A percentile compares a stretch with the other conserved stretches of the same genome.
Evolutionary conservation across 2,888 invertebrate genomes (phyloP).

Genomic region (Archaeoteleia sp.): DNA sequence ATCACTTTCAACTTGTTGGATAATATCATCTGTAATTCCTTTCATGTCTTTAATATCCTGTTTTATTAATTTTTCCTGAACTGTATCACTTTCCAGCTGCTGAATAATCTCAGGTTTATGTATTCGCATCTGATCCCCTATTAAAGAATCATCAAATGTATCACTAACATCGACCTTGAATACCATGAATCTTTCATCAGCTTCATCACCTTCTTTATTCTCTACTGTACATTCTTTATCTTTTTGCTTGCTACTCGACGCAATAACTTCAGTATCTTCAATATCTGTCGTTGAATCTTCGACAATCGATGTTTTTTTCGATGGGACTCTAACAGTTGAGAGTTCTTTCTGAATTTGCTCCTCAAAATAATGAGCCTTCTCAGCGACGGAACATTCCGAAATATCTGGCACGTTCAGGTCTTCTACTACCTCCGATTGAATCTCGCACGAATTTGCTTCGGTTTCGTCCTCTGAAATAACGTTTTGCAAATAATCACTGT

Average conservation of each 20-base stretch:
- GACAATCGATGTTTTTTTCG: slow-evolving; percentile 53
- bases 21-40: too few species aligned
- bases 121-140: too few species aligned
- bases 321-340: slow-evolving; percentile 55
- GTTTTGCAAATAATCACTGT: slow-evolving; percentile 68
- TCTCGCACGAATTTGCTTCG: slow-evolving; percentile 57
- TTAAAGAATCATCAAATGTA: too few species aligned
- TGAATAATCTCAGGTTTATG: too few species aligned
- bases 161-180: too few species aligned
- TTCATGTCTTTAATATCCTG: too few species aligned
- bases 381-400: slow-evolving; percentile 77
- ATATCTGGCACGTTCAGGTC: slow-evolving; percentile 73
- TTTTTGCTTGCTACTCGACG: slow-evolving; percentile 12
- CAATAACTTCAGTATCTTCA: slow-evolving; percentile 31
- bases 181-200: too few species aligned
- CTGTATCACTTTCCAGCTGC: too few species aligned
- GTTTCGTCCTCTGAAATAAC: slow-evolving; percentile 62
- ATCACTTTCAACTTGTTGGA: too few species aligned
- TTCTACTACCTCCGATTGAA: slow-evolving; percentile 66
- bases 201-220: slow-evolving; percentile 27
- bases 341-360: slow-evolving; percentile 79
- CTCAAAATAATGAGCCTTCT: slow-evolving; percentile 79
- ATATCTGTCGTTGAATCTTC: slow-evolving; percentile 31
- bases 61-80: too few species aligned
- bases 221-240: slow-evolving; percentile 17